phyloP scores from a whole-genome alignment of 2,797 vertebrate species.

The Hafferia zeledoni region DNA sequence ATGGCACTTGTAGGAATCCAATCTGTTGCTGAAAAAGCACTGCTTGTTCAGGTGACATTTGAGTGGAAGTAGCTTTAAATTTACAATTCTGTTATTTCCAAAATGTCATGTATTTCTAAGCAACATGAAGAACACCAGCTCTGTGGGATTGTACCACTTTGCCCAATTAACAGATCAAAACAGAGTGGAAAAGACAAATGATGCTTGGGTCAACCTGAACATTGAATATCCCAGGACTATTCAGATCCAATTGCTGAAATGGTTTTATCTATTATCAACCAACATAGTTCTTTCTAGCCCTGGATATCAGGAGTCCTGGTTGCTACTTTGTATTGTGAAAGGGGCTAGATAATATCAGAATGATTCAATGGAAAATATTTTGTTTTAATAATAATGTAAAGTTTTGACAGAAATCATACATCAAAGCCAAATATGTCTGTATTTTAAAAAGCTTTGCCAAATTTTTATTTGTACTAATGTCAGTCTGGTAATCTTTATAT shows the following conservation, averaged over 20 bases:
- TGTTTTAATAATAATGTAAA: background rate
- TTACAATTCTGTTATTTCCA: background rate
- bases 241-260: background rate
- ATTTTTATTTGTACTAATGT: background rate
- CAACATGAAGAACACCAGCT: background rate
- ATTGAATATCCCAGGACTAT: background rate
- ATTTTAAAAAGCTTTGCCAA: background rate
- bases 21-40: background rate
- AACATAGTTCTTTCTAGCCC: background rate
- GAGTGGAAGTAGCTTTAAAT: background rate
- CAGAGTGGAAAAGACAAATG: background rate
- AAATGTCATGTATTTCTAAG: background rate
- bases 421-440: background rate
- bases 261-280: background rate
- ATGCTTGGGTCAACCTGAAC: background rate
- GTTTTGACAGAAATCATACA: background rate
- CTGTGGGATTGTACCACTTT: background rate
- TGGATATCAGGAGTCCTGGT: background rate
- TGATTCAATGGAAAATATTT: background rate
- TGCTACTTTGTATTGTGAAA: background rate
- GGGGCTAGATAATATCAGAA: background rate
- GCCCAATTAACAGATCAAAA: background rate
- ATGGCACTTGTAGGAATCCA: background rate
- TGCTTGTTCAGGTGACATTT: constrained; percentile 1
- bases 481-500: background rate